Evolutionary conservation across 2,797 vertebrate species (phyloP).

Genomic region (Lemur catta): DNA sequence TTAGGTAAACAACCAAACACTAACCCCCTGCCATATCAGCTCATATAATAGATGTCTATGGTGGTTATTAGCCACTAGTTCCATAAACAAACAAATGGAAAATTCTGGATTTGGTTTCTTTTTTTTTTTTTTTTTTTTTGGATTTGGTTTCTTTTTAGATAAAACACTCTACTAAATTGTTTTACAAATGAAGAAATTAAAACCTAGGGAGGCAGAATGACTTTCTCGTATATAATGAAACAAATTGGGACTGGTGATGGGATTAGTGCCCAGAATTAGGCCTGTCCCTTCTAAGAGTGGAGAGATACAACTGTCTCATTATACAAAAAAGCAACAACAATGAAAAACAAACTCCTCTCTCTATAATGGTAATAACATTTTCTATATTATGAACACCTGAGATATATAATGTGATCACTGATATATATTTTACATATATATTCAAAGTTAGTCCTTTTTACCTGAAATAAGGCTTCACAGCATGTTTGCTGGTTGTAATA

Average conservation of each 20-base stretch:
- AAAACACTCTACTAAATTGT: background rate
- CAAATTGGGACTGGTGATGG: background rate
- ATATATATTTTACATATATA: background rate
- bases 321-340: background rate
- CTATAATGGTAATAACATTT: background rate
- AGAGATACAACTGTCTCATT: background rate
- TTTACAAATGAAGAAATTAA: slow-evolving; percentile 15
- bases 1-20: background rate
- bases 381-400: background rate
- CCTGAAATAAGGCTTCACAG: background rate
- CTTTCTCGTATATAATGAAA: background rate
- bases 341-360: background rate
- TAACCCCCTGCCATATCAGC: background rate
- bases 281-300: background rate
- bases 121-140: background rate
- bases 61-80: background rate
- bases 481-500: background rate
- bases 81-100: background rate
- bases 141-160: background rate
- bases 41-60: background rate
- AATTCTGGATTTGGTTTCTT: background rate
- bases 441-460: background rate
- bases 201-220: background rate
- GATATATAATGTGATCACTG: background rate
- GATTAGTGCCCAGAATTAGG: background rate